phyloP scores from a whole-genome alignment of 1,140 invertebrate species.

The Drosophila nannoptera region DNA sequence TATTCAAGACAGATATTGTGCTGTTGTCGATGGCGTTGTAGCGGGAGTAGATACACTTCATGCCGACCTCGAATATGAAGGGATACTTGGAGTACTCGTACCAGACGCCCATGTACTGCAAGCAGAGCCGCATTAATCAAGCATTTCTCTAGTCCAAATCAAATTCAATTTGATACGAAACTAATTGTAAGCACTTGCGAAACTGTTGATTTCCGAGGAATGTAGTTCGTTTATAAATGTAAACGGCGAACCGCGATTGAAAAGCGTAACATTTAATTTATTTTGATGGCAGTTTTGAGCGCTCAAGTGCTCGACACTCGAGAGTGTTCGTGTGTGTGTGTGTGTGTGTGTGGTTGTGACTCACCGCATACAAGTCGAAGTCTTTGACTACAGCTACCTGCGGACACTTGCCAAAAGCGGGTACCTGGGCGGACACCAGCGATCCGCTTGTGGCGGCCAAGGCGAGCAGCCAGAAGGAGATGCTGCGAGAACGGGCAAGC shows the following conservation, averaged over 20 bases:
- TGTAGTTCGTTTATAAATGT: slow-evolving; percentile 2
- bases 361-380: slow-evolving; percentile 82
- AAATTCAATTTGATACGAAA: no score
- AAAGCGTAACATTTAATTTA: slow-evolving; percentile 29
- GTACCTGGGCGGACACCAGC: slow-evolving; percentile 80
- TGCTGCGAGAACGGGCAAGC: slow-evolving; percentile 15
- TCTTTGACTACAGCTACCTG: slow-evolving; percentile 82
- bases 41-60: slow-evolving; percentile 86
- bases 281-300: no score
- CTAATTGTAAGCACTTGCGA: not conserved
- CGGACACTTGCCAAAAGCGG: slow-evolving; percentile 84
- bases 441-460: slow-evolving; percentile 28
- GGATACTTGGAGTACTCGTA: slow-evolving; percentile 89
- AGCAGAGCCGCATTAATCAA: not conserved
- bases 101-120: slow-evolving; percentile 86
- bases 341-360: slow-evolving; percentile 28
- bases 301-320: slow-evolving; percentile 7
- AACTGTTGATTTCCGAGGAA: not conserved
- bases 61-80: slow-evolving; percentile 86
- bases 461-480: slow-evolving; percentile 36
- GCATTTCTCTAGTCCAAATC: no score
- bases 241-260: slow-evolving; percentile 5
- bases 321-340: not conserved
- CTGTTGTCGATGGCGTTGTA: slow-evolving; percentile 82
- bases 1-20: slow-evolving; percentile 81